A percentile compares a stretch with the other conserved stretches of the same genome.
These are phyloP conservation scores for Anorthoa munda DNA, from an alignment of 2,888 invertebrate species.

Conservation along the genomic window DNA sequence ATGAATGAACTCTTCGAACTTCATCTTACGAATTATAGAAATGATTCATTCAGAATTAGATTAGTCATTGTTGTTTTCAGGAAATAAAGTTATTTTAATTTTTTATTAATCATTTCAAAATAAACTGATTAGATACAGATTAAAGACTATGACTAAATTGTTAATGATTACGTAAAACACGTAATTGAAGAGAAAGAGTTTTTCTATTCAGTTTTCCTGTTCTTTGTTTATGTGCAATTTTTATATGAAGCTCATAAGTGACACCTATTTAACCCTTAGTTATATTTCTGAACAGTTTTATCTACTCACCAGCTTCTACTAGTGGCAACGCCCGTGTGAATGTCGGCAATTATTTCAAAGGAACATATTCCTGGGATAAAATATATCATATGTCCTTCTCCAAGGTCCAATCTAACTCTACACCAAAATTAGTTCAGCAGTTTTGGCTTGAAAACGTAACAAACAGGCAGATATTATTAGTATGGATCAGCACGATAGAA, in stretches of 20 bases:
- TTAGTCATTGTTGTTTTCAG: constrained; percentile 34
- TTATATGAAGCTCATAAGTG: background rate
- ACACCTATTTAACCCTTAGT: background rate
- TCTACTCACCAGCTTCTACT: too few species aligned
- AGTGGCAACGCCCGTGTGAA: too few species aligned
- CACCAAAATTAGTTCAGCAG: too few species aligned
- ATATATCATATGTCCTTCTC: too few species aligned
- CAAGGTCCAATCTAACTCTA: too few species aligned
- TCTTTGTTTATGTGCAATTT: constrained; percentile 13
- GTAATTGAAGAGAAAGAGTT: background rate
- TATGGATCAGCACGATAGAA: background rate
- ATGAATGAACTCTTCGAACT: constrained; percentile 21
- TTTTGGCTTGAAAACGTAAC: too few species aligned
- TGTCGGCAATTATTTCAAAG: too few species aligned
- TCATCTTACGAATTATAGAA: constrained; percentile 4
- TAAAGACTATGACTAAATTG: constrained; percentile 8
- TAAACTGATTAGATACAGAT: constrained; percentile 37
- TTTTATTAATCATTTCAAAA: constrained; percentile 22
- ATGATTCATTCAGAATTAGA: constrained; percentile 20
- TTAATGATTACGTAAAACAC: constrained; percentile 2
- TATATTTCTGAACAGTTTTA: too few species aligned
- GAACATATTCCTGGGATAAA: too few species aligned
- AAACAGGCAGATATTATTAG: too few species aligned
- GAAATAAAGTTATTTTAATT: constrained; percentile 6
- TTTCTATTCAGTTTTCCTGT: constrained; percentile 11